These are phyloP conservation scores for Trichoplax adhaerens DNA, from an alignment of 37 sponge, comb jelly and placozoan species.

Conservation along the genomic window DNA sequence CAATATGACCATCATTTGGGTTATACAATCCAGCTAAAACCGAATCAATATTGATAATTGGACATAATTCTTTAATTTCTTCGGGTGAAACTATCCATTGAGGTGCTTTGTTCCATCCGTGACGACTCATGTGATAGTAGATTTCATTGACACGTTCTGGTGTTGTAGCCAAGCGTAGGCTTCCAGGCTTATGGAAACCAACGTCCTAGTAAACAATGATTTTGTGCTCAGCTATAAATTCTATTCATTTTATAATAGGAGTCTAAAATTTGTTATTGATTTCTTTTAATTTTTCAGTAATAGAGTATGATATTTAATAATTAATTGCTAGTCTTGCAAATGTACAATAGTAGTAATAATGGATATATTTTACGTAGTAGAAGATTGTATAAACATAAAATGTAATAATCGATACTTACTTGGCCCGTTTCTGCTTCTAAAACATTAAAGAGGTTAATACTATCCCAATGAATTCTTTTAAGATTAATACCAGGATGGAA, in stretches of 20 bases:
- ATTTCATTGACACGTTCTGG: constrained; percentile 22
- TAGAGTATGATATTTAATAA: neutral
- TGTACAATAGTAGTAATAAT: neutral
- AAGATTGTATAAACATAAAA: neutral
- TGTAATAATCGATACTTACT: neutral
- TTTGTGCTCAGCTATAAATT: neutral
- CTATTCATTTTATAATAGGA: neutral
- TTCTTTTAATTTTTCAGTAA: too few species aligned
- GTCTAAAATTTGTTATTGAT: neutral
- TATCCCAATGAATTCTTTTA: constrained; percentile 19
- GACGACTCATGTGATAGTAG: constrained; percentile 16
- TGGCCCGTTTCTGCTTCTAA: constrained; percentile 28
- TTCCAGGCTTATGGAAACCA: constrained; percentile 18
- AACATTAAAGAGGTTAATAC: constrained; percentile 7
- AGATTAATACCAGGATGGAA: constrained; percentile 30
- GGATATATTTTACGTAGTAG: neutral
- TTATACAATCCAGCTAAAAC: constrained; percentile 15
- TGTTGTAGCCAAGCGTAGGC: constrained; percentile 11
- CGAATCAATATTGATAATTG: constrained; percentile 23
- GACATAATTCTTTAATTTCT: constrained; percentile 13
- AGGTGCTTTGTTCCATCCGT: constrained; percentile 10
- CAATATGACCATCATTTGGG: constrained; percentile 23
- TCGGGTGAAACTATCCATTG: constrained; percentile 13
- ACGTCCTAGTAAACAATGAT: constrained; percentile 17
- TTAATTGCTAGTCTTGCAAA: neutral